These are phyloP conservation scores for Agrochola litura DNA, from an alignment of 2,888 invertebrate genomes.

Conservation along the genomic window DNA sequence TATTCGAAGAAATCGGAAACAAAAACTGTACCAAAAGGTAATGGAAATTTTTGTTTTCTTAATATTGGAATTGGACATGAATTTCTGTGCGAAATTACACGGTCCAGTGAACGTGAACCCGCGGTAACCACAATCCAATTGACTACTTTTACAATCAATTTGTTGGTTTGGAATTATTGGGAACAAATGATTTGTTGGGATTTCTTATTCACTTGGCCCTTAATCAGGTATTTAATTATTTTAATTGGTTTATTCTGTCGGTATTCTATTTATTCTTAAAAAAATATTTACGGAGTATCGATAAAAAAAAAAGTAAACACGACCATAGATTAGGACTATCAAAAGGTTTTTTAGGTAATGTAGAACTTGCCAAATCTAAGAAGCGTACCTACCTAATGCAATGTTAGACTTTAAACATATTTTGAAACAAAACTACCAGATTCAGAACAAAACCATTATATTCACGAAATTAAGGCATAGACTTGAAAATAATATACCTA, in stretches of 20 bases:
- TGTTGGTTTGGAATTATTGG: conserved; percentile 67
- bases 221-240: conserved; percentile 19
- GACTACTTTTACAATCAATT: conserved; percentile 72
- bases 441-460: neutral
- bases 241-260: neutral
- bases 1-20: conserved; percentile 70
- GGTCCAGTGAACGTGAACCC: conserved; percentile 70
- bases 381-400: neutral
- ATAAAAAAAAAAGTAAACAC: neutral
- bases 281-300: neutral
- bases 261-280: neutral
- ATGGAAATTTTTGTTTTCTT: conserved; percentile 68
- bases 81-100: conserved; percentile 69
- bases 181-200: conserved; percentile 52
- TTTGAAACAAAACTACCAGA: neutral
- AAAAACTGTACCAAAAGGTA: conserved; percentile 71
- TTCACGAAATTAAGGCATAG: neutral
- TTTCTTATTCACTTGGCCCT: conserved; percentile 22
- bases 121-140: conserved; percentile 76
- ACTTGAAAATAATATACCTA: conserved; percentile 28
- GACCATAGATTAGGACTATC: neutral
- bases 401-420: neutral
- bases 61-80: conserved; percentile 58
- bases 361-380: neutral
- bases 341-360: neutral